Base-by-base conservation (phyloP, 1,140 invertebrate species). In the Achroia grisella region DNA sequence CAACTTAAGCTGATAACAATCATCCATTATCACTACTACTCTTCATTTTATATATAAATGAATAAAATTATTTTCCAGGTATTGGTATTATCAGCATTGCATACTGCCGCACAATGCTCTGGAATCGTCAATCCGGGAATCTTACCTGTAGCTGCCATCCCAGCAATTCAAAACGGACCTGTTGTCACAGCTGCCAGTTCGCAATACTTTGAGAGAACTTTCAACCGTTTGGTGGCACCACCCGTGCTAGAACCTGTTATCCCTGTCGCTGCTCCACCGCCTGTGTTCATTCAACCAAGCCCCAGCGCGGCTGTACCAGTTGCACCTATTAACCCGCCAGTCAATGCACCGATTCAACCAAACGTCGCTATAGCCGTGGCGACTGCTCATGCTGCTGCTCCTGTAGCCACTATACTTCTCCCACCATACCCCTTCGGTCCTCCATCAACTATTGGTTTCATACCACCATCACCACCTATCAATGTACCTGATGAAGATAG, bases 161-260 rank as follows among this genome's bases (percentile, higher is more conserved):
- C 33, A 11, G 13, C 27, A n/a, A 31, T 10, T 5, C 23, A 15
- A 9, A 17, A 37, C 4, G 15, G 35, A 12, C 45, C 39, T 5
- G 32, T 90, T 1, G 88, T 91, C 0, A 89, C 89, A 0, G 88
- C 89, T 8, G 84, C 87, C 11, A 91, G 90, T 48, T 90, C 89
- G 17, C 90, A 91, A 68, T 89, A 90, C 29, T 79, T 91, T 41
- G 85, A 90, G n/a, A 87, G 90, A 37, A 90, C 89, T 37, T 91
- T 89, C 66, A 91, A 91, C 53, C 87, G 87, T 10, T 67, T 88
- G 31, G 76, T 87, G 2, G 71, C 64, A 6, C 65, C 62, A 4
- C 50, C 56, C 11, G 50, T 49, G 10, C 8, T 62, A n/a, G 44
- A 60, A 44, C 77, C 84, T 4, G 42, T 78, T 4, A 40, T 63